Evolutionary conservation across 2,888 invertebrate genomes (phyloP).

Genomic region (Melanotus villosus): DNA sequence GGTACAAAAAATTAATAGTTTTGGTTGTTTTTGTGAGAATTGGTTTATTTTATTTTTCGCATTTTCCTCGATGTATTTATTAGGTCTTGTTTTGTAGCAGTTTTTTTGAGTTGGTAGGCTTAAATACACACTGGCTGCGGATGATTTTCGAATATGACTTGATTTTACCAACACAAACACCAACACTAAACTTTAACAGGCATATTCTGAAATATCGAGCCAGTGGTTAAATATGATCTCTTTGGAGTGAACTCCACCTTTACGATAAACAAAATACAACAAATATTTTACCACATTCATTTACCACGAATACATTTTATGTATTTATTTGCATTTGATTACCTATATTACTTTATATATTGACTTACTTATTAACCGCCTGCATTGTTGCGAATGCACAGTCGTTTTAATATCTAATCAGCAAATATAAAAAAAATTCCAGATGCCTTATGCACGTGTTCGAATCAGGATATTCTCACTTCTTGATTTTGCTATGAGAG

Average conservation of each 20-base stretch:
- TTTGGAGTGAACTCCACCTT: conserved; percentile 71
- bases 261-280: conserved; percentile 34
- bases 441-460: conserved; percentile 14
- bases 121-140: conserved; percentile 50
- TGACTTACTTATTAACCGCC: conserved; percentile 35
- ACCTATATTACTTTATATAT: conserved; percentile 24
- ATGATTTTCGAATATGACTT: conserved; percentile 37
- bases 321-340: conserved; percentile 65
- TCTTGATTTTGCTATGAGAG: not conserved
- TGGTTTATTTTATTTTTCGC: conserved; percentile 46
- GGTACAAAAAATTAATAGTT: conserved; percentile 54
- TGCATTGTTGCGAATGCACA: conserved; percentile 30
- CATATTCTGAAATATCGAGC: conserved; percentile 49
- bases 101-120: conserved; percentile 62
- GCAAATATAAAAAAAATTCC: not conserved
- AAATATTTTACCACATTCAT: conserved; percentile 31
- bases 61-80: conserved; percentile 37
- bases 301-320: conserved; percentile 45
- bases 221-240: conserved; percentile 56
- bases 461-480: not conserved
- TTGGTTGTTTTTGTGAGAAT: conserved; percentile 49
- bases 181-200: too few relatives aligned
- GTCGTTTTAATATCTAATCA: conserved; percentile 29
- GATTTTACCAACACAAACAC: conserved; percentile 22
- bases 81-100: conserved; percentile 55